These are phyloP conservation scores for Vespertilio murinus DNA, from an alignment of 2,797 vertebrate genomes.

Conservation along the genomic window DNA sequence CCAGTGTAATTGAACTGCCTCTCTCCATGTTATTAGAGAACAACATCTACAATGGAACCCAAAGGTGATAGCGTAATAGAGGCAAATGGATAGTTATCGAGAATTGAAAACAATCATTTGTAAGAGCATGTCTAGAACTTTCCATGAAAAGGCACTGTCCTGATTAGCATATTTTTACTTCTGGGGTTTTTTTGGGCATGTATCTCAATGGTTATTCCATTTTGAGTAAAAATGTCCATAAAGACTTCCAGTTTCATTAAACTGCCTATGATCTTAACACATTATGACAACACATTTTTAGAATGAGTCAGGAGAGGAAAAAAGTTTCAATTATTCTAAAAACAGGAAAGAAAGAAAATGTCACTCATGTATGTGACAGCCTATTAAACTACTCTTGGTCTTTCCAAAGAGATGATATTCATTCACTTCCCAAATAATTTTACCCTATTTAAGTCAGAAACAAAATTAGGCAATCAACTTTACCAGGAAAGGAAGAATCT, in stretches of 20 bases:
- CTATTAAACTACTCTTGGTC: background rate
- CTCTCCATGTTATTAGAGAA: background rate
- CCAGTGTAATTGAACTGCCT: background rate
- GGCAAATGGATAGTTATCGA: background rate
- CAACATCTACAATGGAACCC: background rate
- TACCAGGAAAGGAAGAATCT: slow-evolving; percentile 13
- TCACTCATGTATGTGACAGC: background rate
- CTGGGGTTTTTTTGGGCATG: background rate
- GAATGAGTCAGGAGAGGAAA: slow-evolving; percentile 14
- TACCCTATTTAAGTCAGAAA: slow-evolving; percentile 4
- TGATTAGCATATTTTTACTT: background rate
- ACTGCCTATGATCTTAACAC: slow-evolving; percentile 6
- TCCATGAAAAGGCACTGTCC: background rate
- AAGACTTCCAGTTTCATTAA: slow-evolving; percentile 23
- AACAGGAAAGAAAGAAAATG: slow-evolving; percentile 7
- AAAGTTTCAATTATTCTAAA: slow-evolving; percentile 11
- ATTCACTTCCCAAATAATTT: slow-evolving; percentile 6
- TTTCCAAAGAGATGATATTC: slow-evolving; percentile 27
- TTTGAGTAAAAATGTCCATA: slow-evolving; percentile 38
- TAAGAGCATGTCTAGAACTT: slow-evolving; percentile 9
- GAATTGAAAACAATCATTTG: background rate
- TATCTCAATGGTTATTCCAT: background rate
- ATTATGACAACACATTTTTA: slow-evolving; percentile 25
- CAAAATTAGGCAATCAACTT: slow-evolving; percentile 32
- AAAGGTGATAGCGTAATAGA: background rate